phyloP scores from a whole-genome alignment of 1,140 invertebrate genomes.

The Trichogramma pretiosum region DNA sequence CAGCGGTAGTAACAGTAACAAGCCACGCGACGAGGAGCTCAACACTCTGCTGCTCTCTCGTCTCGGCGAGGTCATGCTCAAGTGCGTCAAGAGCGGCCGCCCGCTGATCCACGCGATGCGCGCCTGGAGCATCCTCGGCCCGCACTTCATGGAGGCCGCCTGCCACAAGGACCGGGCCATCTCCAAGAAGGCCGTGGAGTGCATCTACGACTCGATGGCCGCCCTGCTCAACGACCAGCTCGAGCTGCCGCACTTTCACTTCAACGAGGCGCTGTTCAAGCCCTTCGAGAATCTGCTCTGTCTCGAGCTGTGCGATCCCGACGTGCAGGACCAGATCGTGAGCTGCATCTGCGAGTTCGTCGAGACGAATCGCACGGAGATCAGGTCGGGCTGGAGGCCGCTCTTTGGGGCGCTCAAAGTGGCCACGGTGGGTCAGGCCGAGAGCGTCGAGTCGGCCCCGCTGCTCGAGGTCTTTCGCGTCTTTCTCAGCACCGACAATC shows the following conservation, averaged over 20 bases:
- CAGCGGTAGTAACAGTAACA: too few relatives aligned
- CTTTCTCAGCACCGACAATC: constrained; percentile 84
- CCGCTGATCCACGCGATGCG: constrained; percentile 85
- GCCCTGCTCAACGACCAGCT: constrained; percentile 78
- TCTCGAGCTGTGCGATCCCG: constrained; percentile 81
- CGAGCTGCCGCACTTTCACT: constrained; percentile 87
- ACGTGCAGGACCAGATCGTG: constrained; percentile 85
- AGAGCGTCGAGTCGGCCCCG: constrained; percentile 55
- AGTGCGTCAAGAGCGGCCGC: constrained; percentile 74
- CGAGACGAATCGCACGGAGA: constrained; percentile 84
- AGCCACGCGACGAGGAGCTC: constrained; percentile 47
- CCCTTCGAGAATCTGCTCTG: constrained; percentile 91
- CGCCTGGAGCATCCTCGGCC: constrained; percentile 80
- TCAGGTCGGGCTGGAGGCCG: constrained; percentile 86
- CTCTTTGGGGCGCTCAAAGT: constrained; percentile 83
- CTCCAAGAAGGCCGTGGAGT: constrained; percentile 86
- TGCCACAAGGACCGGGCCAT: constrained; percentile 82
- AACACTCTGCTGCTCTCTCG: constrained; percentile 62
- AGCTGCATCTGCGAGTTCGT: constrained; percentile 92
- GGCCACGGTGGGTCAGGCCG: constrained; percentile 56
- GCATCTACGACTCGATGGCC: constrained; percentile 85
- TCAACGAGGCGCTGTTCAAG: constrained; percentile 89
- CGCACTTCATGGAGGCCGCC: constrained; percentile 88
- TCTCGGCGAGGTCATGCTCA: constrained; percentile 71
- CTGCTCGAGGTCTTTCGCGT: constrained; percentile 88